Conservation (phyloP, 2,888 invertebrate species). For the Phrixothrix hirtus region DNA sequence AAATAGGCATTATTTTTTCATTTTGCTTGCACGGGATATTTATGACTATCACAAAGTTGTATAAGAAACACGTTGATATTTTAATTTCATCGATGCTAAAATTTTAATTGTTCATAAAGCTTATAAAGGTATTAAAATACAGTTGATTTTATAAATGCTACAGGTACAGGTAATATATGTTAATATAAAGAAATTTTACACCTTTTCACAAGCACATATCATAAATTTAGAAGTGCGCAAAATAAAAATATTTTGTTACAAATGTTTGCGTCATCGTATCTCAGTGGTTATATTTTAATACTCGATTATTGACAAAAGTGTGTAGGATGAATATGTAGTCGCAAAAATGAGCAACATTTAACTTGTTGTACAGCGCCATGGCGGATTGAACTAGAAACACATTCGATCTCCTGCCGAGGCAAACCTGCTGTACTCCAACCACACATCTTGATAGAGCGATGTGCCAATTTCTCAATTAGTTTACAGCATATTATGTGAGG, state of each 20-base stretch:
- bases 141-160: not conserved
- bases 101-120: too few relatives aligned
- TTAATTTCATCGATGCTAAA: not conserved
- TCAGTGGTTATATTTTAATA: slow-evolving; percentile 38
- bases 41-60: not conserved
- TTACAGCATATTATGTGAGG: slow-evolving; percentile 1
- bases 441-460: slow-evolving; percentile 25
- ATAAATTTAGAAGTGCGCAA: slow-evolving; percentile 9
- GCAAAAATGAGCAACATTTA: slow-evolving; percentile 29
- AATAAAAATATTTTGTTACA: slow-evolving; percentile 26
- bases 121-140: too few relatives aligned
- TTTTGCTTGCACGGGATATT: not conserved
- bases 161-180: not conserved
- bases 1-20: slow-evolving; percentile 17
- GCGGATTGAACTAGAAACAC: slow-evolving; percentile 28
- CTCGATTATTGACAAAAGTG: slow-evolving; percentile 36
- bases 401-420: slow-evolving; percentile 28
- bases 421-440: slow-evolving; percentile 27
- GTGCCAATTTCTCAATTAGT: slow-evolving; percentile 20
- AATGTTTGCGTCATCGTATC: slow-evolving; percentile 34
- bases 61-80: not conserved
- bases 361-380: slow-evolving; percentile 28
- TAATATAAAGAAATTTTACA: slow-evolving; percentile 4
- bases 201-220: slow-evolving; percentile 18
- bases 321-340: slow-evolving; percentile 35